Conservation (phyloP, 37 sponge, comb jelly and placozoan genomes). For the Hexactinellida sp. region DNA sequence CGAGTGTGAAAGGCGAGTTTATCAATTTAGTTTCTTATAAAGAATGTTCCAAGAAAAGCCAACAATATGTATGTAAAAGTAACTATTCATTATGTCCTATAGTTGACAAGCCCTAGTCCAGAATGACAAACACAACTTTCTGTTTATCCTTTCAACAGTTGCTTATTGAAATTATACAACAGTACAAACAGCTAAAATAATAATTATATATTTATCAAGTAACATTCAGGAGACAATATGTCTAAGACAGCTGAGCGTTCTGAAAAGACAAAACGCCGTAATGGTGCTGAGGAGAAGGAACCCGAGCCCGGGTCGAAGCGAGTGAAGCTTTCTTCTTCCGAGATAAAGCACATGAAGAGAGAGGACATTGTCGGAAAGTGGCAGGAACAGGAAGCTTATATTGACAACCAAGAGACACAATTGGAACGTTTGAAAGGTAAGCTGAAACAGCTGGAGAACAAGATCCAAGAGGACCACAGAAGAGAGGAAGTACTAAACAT, state of each 20-base stretch:
- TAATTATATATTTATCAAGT: too few species aligned
- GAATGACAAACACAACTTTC: too few species aligned
- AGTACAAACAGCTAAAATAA: too few species aligned
- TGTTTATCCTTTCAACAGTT: too few species aligned
- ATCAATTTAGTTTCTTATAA: too few species aligned
- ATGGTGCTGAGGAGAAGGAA: neutral
- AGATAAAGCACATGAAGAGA: slow-evolving; percentile 34
- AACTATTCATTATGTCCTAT: too few species aligned
- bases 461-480: slow-evolving; percentile 55
- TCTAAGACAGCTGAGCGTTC: neutral
- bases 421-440: slow-evolving; percentile 29
- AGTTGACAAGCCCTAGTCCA: too few species aligned
- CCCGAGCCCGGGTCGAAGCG: neutral
- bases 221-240: too few species aligned
- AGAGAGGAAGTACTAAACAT: slow-evolving; percentile 88
- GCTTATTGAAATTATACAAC: too few species aligned
- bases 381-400: slow-evolving; percentile 73
- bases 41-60: too few species aligned
- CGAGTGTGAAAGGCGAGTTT: too few species aligned
- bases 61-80: too few species aligned
- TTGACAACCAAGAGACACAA: slow-evolving; percentile 50
- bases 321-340: slow-evolving; percentile 24
- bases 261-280: neutral
- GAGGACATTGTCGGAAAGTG: slow-evolving; percentile 55
- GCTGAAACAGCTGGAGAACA: slow-evolving; percentile 53